phyloP scores from a whole-genome alignment of 2,888 invertebrate species.

The Balanococcus diminutus region DNA sequence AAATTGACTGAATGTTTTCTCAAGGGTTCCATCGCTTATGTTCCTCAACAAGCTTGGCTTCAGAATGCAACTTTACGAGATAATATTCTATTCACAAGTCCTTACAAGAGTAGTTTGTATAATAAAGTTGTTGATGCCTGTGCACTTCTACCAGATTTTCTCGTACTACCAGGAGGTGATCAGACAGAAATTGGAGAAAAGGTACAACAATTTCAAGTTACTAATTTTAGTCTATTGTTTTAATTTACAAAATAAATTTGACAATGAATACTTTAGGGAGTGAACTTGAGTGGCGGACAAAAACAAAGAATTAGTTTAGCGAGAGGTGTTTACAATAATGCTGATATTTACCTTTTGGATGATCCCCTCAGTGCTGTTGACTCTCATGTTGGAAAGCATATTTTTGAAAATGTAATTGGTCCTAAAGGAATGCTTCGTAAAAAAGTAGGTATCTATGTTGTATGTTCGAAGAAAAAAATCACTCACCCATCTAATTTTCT shows the following conservation, averaged over 20 bases:
- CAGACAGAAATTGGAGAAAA: conserved; percentile 98
- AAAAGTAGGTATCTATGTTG: conserved; percentile 59
- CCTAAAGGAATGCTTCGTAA: conserved; percentile 62
- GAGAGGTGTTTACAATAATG: conserved; percentile 85
- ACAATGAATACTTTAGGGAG: conserved; percentile 70
- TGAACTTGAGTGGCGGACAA: conserved; percentile 88
- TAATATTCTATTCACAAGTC: conserved; percentile 89
- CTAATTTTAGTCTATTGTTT: not conserved
- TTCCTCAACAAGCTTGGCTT: conserved; percentile 97
- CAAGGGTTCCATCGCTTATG: conserved; percentile 74
- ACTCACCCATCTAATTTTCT: not conserved
- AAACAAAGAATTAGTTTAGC: conserved; percentile 91
- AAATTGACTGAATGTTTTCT: not conserved
- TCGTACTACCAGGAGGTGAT: conserved; percentile 92
- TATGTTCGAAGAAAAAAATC: not conserved
- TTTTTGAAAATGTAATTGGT: conserved; percentile 69
- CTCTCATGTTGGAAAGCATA: conserved; percentile 70
- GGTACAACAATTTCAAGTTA: conserved; percentile 56
- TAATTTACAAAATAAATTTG: not conserved
- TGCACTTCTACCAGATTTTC: conserved; percentile 88
- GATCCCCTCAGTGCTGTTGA: conserved; percentile 82
- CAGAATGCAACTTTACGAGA: conserved; percentile 93
- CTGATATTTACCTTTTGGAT: conserved; percentile 90
- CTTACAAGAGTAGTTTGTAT: conserved; percentile 74
- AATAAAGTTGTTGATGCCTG: conserved; percentile 85